A percentile compares a stretch with the other conserved stretches of the same genome.
Evolutionary conservation across 2,113 vertebrate species (phyloP).

Genomic region (Aramus guarauna): DNA sequence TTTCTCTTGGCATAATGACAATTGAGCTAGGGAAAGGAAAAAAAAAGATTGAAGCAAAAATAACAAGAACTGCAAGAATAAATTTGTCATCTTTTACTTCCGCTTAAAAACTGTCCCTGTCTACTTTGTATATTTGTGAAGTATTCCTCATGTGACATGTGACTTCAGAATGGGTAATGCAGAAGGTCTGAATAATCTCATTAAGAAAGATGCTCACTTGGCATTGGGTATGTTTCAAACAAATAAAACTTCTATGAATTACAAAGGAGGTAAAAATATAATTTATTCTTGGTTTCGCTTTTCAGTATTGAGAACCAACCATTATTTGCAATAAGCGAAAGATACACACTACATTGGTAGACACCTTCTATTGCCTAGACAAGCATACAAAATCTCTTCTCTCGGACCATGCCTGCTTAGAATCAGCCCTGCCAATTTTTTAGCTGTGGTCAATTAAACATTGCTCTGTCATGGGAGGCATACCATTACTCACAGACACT

Average conservation of each 20-base stretch:
- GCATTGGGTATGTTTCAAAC: not conserved
- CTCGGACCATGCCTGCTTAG: not conserved
- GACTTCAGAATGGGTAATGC: not conserved
- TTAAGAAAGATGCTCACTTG: not conserved
- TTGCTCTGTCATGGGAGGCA: not conserved
- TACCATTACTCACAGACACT: not conserved
- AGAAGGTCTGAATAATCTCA: not conserved
- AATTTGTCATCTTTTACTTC: not conserved
- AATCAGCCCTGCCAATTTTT: not conserved
- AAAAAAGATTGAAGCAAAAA: not conserved
- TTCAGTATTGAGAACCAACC: not conserved
- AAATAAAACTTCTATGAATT: not conserved
- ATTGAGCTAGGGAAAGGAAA: not conserved
- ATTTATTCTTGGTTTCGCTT: not conserved
- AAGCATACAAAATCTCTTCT: not conserved
- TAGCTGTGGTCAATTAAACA: slow-evolving; percentile 21
- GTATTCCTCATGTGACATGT: not conserved
- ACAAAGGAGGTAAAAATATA: not conserved
- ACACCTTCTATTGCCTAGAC: not conserved
- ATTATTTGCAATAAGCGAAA: not conserved
- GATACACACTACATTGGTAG: not conserved
- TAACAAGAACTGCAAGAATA: not conserved
- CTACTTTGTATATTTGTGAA: not conserved
- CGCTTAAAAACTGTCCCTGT: not conserved
- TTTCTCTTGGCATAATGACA: not conserved